Conservation (phyloP, 2,113 vertebrate species). For the Coryphaenoides rupestris region DNA sequence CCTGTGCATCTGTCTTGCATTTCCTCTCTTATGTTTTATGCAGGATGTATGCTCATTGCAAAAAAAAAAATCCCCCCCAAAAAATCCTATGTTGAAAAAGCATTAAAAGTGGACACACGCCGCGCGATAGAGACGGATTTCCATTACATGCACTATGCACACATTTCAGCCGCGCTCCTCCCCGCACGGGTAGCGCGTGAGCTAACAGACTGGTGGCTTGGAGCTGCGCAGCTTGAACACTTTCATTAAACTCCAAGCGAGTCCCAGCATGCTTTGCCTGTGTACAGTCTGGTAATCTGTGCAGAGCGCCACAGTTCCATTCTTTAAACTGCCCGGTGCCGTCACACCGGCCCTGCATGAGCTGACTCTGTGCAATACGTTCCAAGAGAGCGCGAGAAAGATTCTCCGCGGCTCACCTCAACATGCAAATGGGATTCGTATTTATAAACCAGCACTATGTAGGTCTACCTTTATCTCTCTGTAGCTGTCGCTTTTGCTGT, state of each 20-base stretch:
- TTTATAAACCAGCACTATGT: too few species aligned
- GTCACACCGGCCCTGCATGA: constrained; percentile 8
- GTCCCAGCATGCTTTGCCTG: constrained; percentile 20
- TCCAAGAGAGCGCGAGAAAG: too few species aligned
- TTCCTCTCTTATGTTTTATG: too few species aligned
- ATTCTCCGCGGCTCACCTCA: too few species aligned
- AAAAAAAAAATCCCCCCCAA: too few species aligned
- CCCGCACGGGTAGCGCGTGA: constrained; percentile 24
- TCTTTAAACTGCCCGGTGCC: constrained; percentile 4
- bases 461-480: too few species aligned
- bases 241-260: constrained; percentile 44
- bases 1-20: too few species aligned
- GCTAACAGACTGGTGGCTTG: constrained; percentile 35
- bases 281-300: constrained; percentile 26
- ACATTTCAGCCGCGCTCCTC: constrained; percentile 18
- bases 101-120: constrained; percentile 2
- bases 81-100: background rate
- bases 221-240: constrained; percentile 32
- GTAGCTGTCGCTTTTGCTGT: too few species aligned
- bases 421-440: too few species aligned
- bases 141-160: background rate
- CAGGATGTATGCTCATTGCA: too few species aligned
- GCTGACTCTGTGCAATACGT: constrained; percentile 2
- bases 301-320: constrained; percentile 21
- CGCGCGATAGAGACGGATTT: constrained; percentile 2